phyloP scores from a whole-genome alignment of 2,113 vertebrate genomes.

The Ahaetulla prasina region DNA sequence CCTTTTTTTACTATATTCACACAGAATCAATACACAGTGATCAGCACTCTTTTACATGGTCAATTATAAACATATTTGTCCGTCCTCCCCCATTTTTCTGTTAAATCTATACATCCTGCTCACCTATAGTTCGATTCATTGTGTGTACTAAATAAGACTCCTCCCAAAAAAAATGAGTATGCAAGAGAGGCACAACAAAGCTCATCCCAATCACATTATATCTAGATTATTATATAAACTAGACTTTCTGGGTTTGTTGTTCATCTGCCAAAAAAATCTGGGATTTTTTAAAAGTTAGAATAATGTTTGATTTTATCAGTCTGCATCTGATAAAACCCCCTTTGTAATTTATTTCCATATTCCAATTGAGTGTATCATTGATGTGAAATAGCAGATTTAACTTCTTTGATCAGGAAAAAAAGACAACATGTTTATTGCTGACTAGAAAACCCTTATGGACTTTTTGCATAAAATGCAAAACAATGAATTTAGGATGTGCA shows the following conservation, averaged over 20 bases:
- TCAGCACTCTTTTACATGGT: background rate
- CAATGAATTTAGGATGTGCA: background rate
- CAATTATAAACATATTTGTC: background rate
- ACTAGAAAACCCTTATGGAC: background rate
- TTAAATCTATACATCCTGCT: background rate
- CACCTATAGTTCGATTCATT: background rate
- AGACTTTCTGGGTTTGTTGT: background rate
- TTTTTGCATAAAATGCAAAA: background rate
- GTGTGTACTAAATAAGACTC: background rate
- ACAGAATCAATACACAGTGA: background rate
- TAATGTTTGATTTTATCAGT: background rate
- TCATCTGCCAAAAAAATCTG: background rate
- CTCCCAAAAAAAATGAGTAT: too few species aligned
- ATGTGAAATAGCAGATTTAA: background rate
- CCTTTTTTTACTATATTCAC: background rate
- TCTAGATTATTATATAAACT: background rate
- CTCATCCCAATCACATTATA: background rate
- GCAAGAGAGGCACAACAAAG: background rate
- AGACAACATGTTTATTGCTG: background rate
- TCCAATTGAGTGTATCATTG: background rate
- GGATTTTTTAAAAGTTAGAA: background rate
- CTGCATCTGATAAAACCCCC: background rate
- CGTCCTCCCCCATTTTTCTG: background rate
- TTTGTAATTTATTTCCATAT: background rate
- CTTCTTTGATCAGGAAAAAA: background rate